Evolutionary conservation across 2,113 vertebrate species (phyloP).

Genomic region (Anguilla rostrata): DNA sequence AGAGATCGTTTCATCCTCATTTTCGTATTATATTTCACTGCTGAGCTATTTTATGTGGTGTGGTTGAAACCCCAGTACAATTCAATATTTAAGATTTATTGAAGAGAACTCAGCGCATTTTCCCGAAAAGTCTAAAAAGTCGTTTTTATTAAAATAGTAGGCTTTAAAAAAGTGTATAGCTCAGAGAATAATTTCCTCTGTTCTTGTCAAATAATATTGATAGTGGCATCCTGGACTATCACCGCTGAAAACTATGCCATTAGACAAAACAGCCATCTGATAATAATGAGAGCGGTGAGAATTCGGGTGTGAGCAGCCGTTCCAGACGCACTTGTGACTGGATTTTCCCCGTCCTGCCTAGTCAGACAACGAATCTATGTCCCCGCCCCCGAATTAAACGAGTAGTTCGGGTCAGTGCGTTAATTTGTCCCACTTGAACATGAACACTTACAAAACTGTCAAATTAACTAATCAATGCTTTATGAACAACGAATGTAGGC

Average conservation of each 20-base stretch:
- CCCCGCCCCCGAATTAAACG: neutral
- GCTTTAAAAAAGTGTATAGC: too few relatives aligned
- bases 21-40: slow-evolving; percentile 12
- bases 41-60: slow-evolving; percentile 8
- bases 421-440: neutral
- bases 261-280: neutral
- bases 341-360: too few relatives aligned
- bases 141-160: neutral
- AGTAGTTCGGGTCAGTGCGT: neutral
- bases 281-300: neutral
- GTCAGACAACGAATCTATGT: neutral
- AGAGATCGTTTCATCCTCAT: slow-evolving; percentile 5
- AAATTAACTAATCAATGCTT: neutral
- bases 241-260: neutral
- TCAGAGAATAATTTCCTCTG: too few relatives aligned
- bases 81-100: slow-evolving; percentile 11
- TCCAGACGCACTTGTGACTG: too few relatives aligned
- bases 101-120: slow-evolving; percentile 3
- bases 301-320: neutral
- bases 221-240: neutral
- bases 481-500: neutral
- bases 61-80: slow-evolving; percentile 20
- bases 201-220: too few relatives aligned
- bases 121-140: neutral
- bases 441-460: neutral